Base-by-base conservation (phyloP, 2,797 vertebrate genomes). In the Myripristis murdjan region DNA sequence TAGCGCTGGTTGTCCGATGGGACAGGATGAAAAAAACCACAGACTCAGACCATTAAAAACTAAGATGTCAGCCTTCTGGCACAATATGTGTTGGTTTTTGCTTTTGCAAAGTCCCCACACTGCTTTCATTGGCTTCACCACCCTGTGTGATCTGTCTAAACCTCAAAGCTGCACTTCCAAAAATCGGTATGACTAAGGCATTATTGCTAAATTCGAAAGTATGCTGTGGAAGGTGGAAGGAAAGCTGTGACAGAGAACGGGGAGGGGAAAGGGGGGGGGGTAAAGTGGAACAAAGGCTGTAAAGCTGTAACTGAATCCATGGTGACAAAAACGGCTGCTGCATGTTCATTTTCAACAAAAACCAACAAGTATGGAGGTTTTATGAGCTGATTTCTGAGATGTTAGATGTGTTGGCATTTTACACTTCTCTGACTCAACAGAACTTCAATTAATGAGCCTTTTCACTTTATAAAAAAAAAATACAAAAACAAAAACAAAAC, bases 91-190 rank as follows among this genome's bases (percentile, higher is more conserved):
- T 43, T 43, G 37, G 33, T 58, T 37, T 43, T 39, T 24, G 55
- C 37, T 12, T 11, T 15, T 39, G 3, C 18, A 20, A n/a, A 15
- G 20, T 9, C 22, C 14, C n/a, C 18, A 20, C 14, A 11, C 35
- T 23, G 11, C 54, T 35, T 41, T 39, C 22, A 20, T 24, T 24
- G 55, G 55, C 41, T 16, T 14, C 6, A n/a, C 16, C 18, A 18
- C 26, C 31, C 14, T 23, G 58, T 54, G 43, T 33, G 44, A 63
- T 44, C 44, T 51, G 6, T 67, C 16, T 53, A 53, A 58, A 56
- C 23, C 14, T 18, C 16, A 1, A n/a, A n/a, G 48, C 7, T 15
- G 15, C 28, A 58, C 12, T 20, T 22, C 9, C 18, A 26, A 2
- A 28, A 67, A 57, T 18, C 26, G n/a, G 9, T 16, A 5, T 24